Base-by-base conservation (phyloP, 2,888 invertebrate species). In the Epirrhoe tristata region DNA sequence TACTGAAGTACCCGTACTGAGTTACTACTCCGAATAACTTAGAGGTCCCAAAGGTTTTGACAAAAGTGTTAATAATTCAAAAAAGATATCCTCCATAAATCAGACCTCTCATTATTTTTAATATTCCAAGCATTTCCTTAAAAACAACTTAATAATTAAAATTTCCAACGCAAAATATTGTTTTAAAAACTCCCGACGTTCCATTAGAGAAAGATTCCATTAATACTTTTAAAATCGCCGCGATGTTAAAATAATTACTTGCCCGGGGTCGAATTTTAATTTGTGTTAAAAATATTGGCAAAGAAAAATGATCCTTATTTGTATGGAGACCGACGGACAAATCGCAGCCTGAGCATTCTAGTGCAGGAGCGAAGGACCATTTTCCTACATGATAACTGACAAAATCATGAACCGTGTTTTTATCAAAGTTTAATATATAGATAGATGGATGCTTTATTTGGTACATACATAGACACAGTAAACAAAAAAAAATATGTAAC, bases 131-230 rank as follows among this genome's bases (percentile, higher is more conserved):
- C 63, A 66, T 59, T 68, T 58, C 71, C 53, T 58, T 17, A 36
- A 72, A 75, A 73, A 72, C 67, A 71, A 72, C 69, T 75, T 62
- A 72, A 73, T 72, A 66, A 57, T 57, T 61, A 51, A 46, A 50
- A 63, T 73, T 73, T 39, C 62, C 59, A 69, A 66, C 76, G 10
- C 72, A 73, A 70, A 77, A 74, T 43, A 74, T 68, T 71, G 71
- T 73, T 70, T 79, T 74, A 72, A 66, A 70, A 74, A 68, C 63
- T 76, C 75, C 69, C 69, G 71, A 74, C 78, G 72, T 78, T 76
- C 81, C 81, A 81, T 84, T 85, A 84, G 76, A 71, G 76, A 77
- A 84, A 84, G 80, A 86, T 85, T 87, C 86, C 81, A 88, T 89
- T 88, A 87, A 82, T 77, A 75, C 78, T 71, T 78, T 79, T 81